Base-by-base conservation (phyloP, 2,113 vertebrate species). In the Neogobius melanostomus region DNA sequence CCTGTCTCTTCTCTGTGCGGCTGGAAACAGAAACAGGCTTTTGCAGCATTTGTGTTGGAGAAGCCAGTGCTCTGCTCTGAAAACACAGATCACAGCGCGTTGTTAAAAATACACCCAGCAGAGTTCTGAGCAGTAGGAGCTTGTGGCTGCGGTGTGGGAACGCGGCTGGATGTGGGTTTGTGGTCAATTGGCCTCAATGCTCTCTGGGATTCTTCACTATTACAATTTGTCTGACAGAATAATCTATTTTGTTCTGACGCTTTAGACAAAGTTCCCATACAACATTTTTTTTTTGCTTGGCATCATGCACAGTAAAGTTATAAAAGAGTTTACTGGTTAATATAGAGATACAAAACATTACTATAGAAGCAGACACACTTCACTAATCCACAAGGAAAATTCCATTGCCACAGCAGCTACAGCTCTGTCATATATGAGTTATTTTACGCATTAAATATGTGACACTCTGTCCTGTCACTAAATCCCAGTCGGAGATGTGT, bases 21-120 rank as follows among this genome's bases (percentile, higher is more conserved):
- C 61, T 74, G 68, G 64, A 82, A 54, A 47, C 42, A 77, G 74
- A 77, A 82, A 87, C 63, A 62, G 70, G 74, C 47, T 72, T 61
- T 84, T 77, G 73, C 63, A 66, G 67, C 60, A 8, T 82, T 74
- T 83, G 70, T 77, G 77, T 53, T 68, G 46, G 65, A 68, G 74
- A 71, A 82, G 69, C 69, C 77, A 77, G 64, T 77, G 69, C 65
- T 83, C 71, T 64, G 71, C 3, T 46, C 49, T 46, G 11, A 82
- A 75, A 75, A 74, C 70, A 82, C 70, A 83, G 6, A 11, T 61
- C 59, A 61, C 59, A 61, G 11, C 44, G n/a, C 42, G 1, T 21
- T 6, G 72, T 83, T 83, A 82, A 82, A 85, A 83, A 83, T 83
- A 87, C 78, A 64, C 0, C 12, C 2, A 6, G 59, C 36, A 61